Evolutionary conservation across 2,888 invertebrate species (phyloP), one percentile per base, ranked within the genome.

Genomic region (Gortyna flavago): DNA sequence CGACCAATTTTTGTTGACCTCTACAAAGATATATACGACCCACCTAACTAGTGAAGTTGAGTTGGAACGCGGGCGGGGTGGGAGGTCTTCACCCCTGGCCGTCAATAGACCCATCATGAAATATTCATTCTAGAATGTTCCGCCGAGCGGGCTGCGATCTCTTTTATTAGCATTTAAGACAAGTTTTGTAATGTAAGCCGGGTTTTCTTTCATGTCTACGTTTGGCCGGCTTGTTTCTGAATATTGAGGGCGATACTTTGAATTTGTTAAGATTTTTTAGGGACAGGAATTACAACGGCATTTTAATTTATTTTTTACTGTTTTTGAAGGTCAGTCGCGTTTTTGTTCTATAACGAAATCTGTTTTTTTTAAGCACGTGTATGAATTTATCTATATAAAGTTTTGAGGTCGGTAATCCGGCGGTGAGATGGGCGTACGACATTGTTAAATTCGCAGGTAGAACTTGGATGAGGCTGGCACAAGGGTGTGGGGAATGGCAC

Each of bases 111-210:
- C 92, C 90, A 90, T 93, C 93, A 94, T 94, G 94, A 94, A 94
- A 94, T 94, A 94, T 94, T 94, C 94, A 94, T 94, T 90, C 92
- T 83, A 85, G 91, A 90, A 91, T 91, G 90, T 91, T 90, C 89
- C 88, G 87, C 85, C 83, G 86, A 83, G 88, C 83, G 85, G 87
- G 88, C 89, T 88, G 86, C 91, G 93, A 93, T 93, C 92, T 93
- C 93, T 93, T 94, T 93, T 94, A 94, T 94, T 94, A 94, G 94
- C 94, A 94, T 94, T 94, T 94, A 93, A 93, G 94, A 93, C 93
- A 94, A 94, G 94, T 94, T 93, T 92, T 92, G 92, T 90, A 92
- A 93, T 94, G 93, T 92, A 92, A 92, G 92, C 89, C 90, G 84
- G 89, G 89, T 88, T 87, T 91, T 89, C 91, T 92, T 92, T 92